A percentile compares a stretch with the other conserved stretches of the same genome.
Evolutionary conservation across 2,888 invertebrate genomes (phyloP).

Genomic region (Pseudococcus longispinus): DNA sequence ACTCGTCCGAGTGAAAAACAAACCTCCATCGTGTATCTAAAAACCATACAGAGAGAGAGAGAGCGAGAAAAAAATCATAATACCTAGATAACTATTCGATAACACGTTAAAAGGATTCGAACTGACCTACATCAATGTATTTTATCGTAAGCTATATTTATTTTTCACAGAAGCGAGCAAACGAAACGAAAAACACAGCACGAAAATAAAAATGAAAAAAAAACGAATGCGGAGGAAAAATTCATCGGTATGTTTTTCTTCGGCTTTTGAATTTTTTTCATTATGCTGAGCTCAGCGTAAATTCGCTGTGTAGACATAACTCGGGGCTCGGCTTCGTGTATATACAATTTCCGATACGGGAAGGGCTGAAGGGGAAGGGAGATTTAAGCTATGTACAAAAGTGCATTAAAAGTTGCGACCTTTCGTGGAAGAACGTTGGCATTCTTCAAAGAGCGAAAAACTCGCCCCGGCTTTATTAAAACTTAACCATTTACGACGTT

Average conservation of each 20-base stretch:
- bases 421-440: slow-evolving; percentile 37
- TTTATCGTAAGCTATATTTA: not conserved
- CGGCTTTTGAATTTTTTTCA: not conserved
- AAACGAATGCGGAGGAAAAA: not conserved
- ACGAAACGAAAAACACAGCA: not conserved
- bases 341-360: not conserved
- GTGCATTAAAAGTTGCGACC: slow-evolving; percentile 55
- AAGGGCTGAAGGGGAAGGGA: not conserved
- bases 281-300: not conserved
- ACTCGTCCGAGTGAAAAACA: not conserved
- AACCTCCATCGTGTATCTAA: too few species aligned
- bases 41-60: not conserved
- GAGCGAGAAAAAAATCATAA: not conserved
- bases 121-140: not conserved
- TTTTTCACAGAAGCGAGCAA: not conserved
- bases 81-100: not conserved
- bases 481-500: slow-evolving; percentile 55
- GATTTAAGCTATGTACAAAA: not conserved
- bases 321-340: not conserved
- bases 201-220: not conserved
- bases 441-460: slow-evolving; percentile 48
- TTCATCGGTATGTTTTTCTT: not conserved
- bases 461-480: slow-evolving; percentile 52
- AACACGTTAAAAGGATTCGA: slow-evolving; percentile 6
- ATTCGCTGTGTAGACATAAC: slow-evolving; percentile 3